phyloP scores from a whole-genome alignment of 2,113 vertebrate genomes.

The Dasyurus viverrinus region DNA sequence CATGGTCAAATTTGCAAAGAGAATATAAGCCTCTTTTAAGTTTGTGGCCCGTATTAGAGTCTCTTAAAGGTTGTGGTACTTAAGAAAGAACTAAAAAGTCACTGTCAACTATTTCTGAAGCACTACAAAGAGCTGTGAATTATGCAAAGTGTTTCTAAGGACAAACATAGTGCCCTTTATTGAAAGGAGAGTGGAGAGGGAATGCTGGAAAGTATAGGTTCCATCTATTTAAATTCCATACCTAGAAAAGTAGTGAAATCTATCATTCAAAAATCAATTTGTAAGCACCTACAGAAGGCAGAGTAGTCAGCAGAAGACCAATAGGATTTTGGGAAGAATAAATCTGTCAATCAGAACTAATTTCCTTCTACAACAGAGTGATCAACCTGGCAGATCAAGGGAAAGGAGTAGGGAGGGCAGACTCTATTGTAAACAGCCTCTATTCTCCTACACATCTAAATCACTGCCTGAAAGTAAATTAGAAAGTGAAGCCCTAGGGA shows the following conservation, averaged over 20 bases:
- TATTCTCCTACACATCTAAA: neutral
- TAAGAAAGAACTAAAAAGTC: neutral
- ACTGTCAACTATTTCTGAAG: neutral
- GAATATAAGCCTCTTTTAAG: neutral
- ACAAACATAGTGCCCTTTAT: neutral
- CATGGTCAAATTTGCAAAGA: neutral
- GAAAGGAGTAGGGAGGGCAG: neutral
- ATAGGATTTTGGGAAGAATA: neutral
- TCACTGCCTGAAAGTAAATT: accelerated
- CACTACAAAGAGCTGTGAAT: neutral
- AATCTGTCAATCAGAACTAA: neutral
- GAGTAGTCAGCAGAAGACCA: neutral
- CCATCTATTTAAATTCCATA: slow-evolving; percentile 5
- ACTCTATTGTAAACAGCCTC: neutral
- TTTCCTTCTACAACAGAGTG: neutral
- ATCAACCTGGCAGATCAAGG: neutral
- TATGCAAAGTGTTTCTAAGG: neutral
- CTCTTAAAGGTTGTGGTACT: neutral
- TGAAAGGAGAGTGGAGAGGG: neutral
- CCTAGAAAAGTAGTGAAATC: slow-evolving; percentile 5
- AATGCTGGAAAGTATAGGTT: neutral
- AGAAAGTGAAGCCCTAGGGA: neutral
- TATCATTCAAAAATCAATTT: slow-evolving; percentile 28
- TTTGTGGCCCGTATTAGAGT: neutral
- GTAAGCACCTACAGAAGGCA: neutral